Evolutionary conservation across 2,797 vertebrate species (phyloP), one percentile per base, ranked within the genome.

Genomic region (Enoplosus armatus): DNA sequence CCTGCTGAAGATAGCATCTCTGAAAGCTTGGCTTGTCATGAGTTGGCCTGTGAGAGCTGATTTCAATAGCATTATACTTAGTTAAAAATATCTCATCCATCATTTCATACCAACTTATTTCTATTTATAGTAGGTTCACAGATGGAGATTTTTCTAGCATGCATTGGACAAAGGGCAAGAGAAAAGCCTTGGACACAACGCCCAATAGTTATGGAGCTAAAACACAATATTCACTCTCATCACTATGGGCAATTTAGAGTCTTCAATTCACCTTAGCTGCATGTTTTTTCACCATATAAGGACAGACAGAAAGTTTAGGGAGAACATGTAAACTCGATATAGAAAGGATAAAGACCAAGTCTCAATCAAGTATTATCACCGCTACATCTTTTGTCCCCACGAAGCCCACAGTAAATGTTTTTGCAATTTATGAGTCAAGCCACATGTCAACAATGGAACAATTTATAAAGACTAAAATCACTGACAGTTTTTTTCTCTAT

Each of bases 1-100:
- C 78, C 83, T 79, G 90, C 88, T 68, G 75, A 77, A 88, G 85
- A 86, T 84, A 85, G 73, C 69, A 67, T 85, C 83, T 82, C 80
- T 60, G 74, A 88, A 89, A 87, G 81, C 75, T 74, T n/a, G 67
- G 83, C 72, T 87, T 85, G 87, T 87, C 82, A 81, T 18, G 69
- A 80, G 70, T 67, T 77, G 77, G 72, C 62, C 83, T 64, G 37
- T n/a, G 15, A 82, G 73, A 76, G 72, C 75, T 79, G 70, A 80
- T 85, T 90, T 87, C 66, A 79, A 82, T 35, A 81, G 75, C 58
- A 29, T n/a, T n/a, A n/a, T n/a, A 68, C 45, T 79, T 45, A 15
- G 58, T 65, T 48, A 66, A 66, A 69, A 27, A 78, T 53, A 48
- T 39, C 26, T 56, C 12, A 1, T 66, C 58, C 43, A 37, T 77